These are phyloP conservation scores for Trididemnum nubilum DNA, from an alignment of 23 tunicate species.

Conservation along the genomic window DNA sequence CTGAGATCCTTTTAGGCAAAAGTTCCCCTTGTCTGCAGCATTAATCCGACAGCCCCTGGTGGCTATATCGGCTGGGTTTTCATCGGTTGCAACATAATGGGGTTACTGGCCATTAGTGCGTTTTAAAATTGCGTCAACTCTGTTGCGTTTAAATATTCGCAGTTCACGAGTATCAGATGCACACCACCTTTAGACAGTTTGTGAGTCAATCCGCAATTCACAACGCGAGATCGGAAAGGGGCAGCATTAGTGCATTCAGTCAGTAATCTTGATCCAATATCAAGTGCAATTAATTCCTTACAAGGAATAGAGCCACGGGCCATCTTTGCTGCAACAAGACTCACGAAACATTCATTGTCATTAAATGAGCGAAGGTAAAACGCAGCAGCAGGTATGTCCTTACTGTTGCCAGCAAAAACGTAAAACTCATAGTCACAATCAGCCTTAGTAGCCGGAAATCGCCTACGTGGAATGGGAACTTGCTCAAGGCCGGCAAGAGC, in stretches of 20 bases:
- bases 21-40: not conserved
- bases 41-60: not conserved
- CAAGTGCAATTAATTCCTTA: not conserved
- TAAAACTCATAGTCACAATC: not conserved
- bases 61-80: not conserved
- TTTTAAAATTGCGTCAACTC: not conserved
- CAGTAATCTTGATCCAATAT: not conserved
- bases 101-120: not conserved
- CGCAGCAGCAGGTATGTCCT: slow-evolving; percentile 16
- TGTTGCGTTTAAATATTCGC: not conserved
- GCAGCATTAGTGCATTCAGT: not conserved
- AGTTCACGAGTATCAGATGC: not conserved
- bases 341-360: not conserved
- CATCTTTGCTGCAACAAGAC: not conserved
- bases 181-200: not conserved
- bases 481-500: not conserved
- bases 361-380: not conserved
- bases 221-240: not conserved
- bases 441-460: not conserved
- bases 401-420: slow-evolving; percentile 13
- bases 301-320: not conserved
- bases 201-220: not conserved
- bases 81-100: not conserved
- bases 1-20: not conserved
- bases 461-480: slow-evolving; percentile 4